Conservation (phyloP, 1,140 invertebrate genomes). For the Calliopsis andreniformis region DNA sequence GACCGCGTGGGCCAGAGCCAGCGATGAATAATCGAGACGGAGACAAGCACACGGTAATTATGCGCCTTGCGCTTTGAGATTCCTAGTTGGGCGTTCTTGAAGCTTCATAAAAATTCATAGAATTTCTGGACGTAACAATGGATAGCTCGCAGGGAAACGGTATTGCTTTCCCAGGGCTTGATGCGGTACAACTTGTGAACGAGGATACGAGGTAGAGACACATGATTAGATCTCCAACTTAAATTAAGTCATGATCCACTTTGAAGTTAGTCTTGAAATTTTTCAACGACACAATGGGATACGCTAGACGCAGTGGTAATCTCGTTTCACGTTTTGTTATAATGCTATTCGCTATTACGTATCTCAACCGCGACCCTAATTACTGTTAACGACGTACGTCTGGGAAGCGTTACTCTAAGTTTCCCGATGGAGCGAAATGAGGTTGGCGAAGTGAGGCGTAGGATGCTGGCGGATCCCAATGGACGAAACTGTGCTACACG, state of each 20-base stretch:
- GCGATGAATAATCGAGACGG: background rate
- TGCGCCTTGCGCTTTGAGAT: background rate
- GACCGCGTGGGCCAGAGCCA: background rate
- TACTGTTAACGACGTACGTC: slow-evolving; percentile 27
- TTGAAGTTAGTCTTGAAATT: background rate
- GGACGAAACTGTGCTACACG: slow-evolving; percentile 17
- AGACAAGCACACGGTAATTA: background rate
- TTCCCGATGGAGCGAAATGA: slow-evolving; percentile 29
- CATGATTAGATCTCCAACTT: too few relatives aligned
- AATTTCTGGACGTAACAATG: background rate
- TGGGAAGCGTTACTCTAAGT: slow-evolving; percentile 36
- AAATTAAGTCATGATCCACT: too few relatives aligned
- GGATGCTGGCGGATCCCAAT: slow-evolving; percentile 29
- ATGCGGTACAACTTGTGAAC: too few relatives aligned
- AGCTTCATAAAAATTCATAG: background rate
- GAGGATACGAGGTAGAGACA: too few relatives aligned
- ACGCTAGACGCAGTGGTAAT: too few relatives aligned
- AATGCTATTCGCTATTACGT: slow-evolving; percentile 1
- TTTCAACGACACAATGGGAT: background rate
- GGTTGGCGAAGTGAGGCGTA: slow-evolving; percentile 14
- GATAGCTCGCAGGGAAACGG: background rate
- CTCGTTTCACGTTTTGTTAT: background rate
- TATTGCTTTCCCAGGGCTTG: background rate
- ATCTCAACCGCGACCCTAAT: slow-evolving; percentile 4
- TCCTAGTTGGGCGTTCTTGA: background rate